Percentiles rank a stretch among this genome's conserved stretches.
Conservation (phyloP, 2,113 vertebrate genomes). For the Lepidothrix coronata region DNA sequence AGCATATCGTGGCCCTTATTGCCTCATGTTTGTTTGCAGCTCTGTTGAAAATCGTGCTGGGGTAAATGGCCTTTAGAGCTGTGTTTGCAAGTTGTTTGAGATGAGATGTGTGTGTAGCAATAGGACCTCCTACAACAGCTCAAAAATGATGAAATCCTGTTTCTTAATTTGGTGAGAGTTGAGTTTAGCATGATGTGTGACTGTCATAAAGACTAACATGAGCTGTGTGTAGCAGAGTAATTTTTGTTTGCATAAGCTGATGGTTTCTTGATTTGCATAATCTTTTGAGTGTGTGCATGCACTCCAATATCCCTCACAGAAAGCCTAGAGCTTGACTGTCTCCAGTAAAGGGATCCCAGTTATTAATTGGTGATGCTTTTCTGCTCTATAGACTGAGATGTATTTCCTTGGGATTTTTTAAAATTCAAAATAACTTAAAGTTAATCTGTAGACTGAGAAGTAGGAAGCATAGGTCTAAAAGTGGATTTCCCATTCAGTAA, state of each 20-base stretch:
- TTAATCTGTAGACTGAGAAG: neutral
- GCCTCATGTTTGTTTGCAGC: neutral
- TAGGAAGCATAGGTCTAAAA: neutral
- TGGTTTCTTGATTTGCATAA: neutral
- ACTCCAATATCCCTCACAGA: neutral
- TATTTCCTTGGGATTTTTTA: neutral
- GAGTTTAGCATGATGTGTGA: neutral
- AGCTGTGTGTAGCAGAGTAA: neutral
- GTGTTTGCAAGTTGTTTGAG: neutral
- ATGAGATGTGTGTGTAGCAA: neutral
- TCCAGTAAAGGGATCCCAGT: neutral
- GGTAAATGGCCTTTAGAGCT: neutral
- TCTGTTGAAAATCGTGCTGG: neutral
- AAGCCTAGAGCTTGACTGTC: neutral
- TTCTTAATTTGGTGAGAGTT: neutral
- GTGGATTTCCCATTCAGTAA: neutral
- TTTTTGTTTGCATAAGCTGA: slow-evolving; percentile 28
- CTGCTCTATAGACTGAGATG: neutral
- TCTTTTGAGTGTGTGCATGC: neutral
- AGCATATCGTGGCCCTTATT: neutral
- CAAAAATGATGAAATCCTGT: neutral
- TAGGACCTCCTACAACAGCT: neutral
- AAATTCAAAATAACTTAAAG: slow-evolving; percentile 20
- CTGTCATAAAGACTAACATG: neutral
- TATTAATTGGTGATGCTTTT: slow-evolving; percentile 17